phyloP scores from a whole-genome alignment of 2,888 invertebrate species.

The Congeria kusceri region DNA sequence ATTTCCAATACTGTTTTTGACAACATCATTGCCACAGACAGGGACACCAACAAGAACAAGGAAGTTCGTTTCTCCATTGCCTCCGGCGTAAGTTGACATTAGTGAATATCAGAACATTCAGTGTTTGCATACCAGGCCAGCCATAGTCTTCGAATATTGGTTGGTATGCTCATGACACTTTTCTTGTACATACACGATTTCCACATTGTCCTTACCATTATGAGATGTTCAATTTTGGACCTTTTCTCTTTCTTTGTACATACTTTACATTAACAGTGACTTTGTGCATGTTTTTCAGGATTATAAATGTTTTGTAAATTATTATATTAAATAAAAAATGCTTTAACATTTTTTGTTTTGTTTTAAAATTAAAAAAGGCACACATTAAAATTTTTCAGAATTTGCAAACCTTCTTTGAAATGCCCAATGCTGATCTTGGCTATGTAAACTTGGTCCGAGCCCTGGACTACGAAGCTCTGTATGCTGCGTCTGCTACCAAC shows the following conservation, averaged over 20 bases:
- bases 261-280: too few species aligned
- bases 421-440: conserved; percentile 6
- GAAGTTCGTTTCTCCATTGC: conserved; percentile 49
- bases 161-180: too few species aligned
- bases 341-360: too few species aligned
- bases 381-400: conserved; percentile 28
- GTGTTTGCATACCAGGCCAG: background rate
- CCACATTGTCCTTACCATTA: too few species aligned
- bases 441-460: conserved; percentile 6
- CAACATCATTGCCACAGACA: conserved; percentile 59
- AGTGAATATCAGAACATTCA: background rate
- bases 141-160: background rate
- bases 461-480: conserved; percentile 36
- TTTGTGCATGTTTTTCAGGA: too few species aligned
- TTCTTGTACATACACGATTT: too few species aligned
- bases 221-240: too few species aligned
- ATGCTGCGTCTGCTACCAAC: background rate
- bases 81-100: conserved; percentile 25
- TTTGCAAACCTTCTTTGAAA: background rate
- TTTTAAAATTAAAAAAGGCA: too few species aligned
- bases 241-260: too few species aligned
- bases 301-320: too few species aligned
- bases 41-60: conserved; percentile 66
- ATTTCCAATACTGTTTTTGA: conserved; percentile 61
- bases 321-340: too few species aligned